phyloP scores from a whole-genome alignment of 2,797 vertebrate species.

The Pantherophis vulpinus region DNA sequence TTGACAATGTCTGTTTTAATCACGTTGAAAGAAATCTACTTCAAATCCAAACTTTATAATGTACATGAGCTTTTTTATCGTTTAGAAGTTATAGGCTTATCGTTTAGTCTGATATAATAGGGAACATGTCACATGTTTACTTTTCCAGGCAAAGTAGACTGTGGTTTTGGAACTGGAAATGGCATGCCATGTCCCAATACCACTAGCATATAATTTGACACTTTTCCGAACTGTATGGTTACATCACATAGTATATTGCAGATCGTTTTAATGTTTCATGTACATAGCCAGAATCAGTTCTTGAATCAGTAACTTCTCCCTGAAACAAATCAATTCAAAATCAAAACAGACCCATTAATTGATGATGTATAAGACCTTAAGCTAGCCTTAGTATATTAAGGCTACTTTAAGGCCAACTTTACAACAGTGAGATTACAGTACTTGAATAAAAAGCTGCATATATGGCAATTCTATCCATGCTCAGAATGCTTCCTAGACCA shows the following conservation, averaged over 20 bases:
- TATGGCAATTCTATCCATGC: neutral
- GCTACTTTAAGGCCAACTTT: neutral
- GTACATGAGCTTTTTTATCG: neutral
- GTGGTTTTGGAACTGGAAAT: neutral
- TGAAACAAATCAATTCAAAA: neutral
- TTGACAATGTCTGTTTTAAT: neutral
- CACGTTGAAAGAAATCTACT: neutral
- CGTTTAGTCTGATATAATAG: neutral
- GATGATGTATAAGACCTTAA: neutral
- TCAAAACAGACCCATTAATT: neutral
- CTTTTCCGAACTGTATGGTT: neutral
- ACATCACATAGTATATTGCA: neutral
- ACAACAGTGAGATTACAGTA: neutral
- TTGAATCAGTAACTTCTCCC: neutral
- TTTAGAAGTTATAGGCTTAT: neutral
- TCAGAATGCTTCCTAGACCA: neutral
- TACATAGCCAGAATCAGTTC: neutral
- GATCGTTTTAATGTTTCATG: neutral
- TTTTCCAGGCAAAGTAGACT: neutral
- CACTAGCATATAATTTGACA: neutral
- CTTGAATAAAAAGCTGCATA: neutral
- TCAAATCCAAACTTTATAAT: neutral
- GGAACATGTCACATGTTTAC: neutral
- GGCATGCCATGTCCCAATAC: neutral
- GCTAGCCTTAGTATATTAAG: neutral